phyloP scores from a whole-genome alignment of 1,140 invertebrate genomes.

The Euwallacea fornicatus region DNA sequence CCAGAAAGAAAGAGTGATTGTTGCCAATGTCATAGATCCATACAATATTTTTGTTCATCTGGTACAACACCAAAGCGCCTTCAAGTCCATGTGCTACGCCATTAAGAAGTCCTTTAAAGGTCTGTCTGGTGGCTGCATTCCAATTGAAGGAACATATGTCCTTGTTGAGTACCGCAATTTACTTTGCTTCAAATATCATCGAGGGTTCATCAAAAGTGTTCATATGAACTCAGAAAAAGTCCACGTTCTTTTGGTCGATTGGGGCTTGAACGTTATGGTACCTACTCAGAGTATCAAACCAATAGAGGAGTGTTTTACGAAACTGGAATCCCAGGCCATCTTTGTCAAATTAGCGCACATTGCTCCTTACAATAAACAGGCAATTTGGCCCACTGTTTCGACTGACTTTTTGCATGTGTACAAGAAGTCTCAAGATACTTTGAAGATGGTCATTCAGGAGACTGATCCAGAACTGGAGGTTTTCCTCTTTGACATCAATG shows the following conservation, averaged over 20 bases:
- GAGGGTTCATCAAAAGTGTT: conserved; percentile 37
- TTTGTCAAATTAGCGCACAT: conserved; percentile 39
- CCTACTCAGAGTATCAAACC: conserved; percentile 24
- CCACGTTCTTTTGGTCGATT: conserved; percentile 41
- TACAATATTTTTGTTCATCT: conserved; percentile 41
- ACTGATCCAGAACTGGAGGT: conserved; percentile 34
- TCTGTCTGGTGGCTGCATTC: conserved; percentile 18
- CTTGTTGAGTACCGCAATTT: conserved; percentile 37
- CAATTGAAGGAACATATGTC: conserved; percentile 40
- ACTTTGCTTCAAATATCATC: conserved; percentile 36
- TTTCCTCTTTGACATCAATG: conserved; percentile 33
- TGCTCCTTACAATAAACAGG: conserved; percentile 17
- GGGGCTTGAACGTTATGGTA: conserved; percentile 37
- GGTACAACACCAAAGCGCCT: conserved; percentile 23
- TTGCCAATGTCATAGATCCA: conserved; percentile 40
- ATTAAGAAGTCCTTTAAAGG: conserved; percentile 31
- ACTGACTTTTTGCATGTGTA: conserved; percentile 30
- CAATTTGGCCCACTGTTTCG: conserved; percentile 28
- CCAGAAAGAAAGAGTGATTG: conserved; percentile 35
- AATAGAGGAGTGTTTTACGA: conserved; percentile 35
- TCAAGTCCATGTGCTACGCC: conserved; percentile 23
- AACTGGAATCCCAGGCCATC: conserved; percentile 41
- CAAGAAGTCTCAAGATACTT: conserved; percentile 19
- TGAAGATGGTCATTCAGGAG: conserved; percentile 40
- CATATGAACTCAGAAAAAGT: conserved; percentile 32